Evolutionary conservation across 2,113 vertebrate genomes (phyloP), one percentile per base, ranked within the genome.

Genomic region (Tonatia bakeri): DNA sequence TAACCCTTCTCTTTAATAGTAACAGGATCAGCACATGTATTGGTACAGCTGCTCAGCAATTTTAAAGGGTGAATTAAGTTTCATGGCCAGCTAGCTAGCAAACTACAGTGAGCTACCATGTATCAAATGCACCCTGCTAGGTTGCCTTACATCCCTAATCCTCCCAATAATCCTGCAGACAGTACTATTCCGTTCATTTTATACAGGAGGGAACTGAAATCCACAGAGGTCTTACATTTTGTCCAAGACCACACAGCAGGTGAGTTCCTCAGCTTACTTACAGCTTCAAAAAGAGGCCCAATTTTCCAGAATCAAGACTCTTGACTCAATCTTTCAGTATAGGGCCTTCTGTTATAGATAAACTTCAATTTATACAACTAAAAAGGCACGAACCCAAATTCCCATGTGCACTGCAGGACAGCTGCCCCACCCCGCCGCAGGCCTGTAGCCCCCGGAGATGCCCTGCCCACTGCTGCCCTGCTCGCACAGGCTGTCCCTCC

Each of bases 21-120:
- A 90, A 90, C 19, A 88, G 75, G 33, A 72, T 72, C 38, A 59
- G 91, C 15, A 73, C 1, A 40, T 22, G 20, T 47, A 56, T 7
- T 45, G 52, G 38, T 93, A 91, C 5, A 83, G 36, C 69, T 90
- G 69, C 28, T 89, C 81, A 45, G 50, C 64, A 75, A 64, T 87
- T 86, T 92, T 92, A 87, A 83, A 50, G 54, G 85, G 90, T 94
- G 38, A 88, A 2, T 40, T 40, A 90, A 52, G 20, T 93, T 83
- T 31, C 1, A 87, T 2, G 28, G 38, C 47, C 69, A 82, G 26
- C 54, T 52, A 70, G 33, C 72, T 38, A 92, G 67, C 67, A 90
- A 87, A 79, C 43, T 17, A 90, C 26, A 85, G 24, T 13, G 31
- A 81, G 33, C 50, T 40, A 65, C 36, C 17, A 50, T 0, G 5